These are phyloP conservation scores for Triops longicaudatus DNA, from an alignment of 1,140 invertebrate genomes.

Conservation along the genomic window DNA sequence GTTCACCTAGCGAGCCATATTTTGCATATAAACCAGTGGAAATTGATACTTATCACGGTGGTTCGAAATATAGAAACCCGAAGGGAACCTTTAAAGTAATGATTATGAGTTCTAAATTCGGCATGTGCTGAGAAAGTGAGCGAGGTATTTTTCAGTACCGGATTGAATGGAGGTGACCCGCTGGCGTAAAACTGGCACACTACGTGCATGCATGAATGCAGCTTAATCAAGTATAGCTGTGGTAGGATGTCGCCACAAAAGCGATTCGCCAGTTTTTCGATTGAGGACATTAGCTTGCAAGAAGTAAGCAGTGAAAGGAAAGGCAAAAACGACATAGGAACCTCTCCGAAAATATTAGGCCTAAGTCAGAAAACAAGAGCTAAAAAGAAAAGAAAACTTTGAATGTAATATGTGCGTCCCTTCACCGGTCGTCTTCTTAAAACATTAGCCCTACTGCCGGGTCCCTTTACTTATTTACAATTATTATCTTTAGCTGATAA, in stretches of 20 bases:
- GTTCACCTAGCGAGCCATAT: background rate
- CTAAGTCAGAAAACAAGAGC: background rate
- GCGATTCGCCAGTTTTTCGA: background rate
- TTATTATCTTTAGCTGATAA: no score
- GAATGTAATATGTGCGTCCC: background rate
- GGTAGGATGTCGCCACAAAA: slow-evolving; percentile 4
- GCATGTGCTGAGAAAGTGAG: background rate
- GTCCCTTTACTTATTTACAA: no score
- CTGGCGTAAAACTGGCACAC: background rate
- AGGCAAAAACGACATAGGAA: background rate
- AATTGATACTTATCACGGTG: slow-evolving; percentile 3
- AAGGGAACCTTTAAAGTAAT: background rate
- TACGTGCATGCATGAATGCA: background rate
- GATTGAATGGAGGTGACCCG: background rate
- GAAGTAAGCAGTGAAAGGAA: background rate
- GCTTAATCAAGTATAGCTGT: slow-evolving; percentile 4
- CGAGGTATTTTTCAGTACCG: background rate
- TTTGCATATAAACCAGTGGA: background rate
- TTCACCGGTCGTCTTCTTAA: no score
- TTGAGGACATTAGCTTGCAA: background rate
- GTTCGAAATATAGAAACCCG: background rate
- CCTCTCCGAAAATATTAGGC: background rate
- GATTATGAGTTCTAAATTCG: background rate
- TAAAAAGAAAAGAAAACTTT: background rate
- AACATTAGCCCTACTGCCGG: no score